phyloP scores from a whole-genome alignment of 2,888 invertebrate species.

The Rhagium mordax region DNA sequence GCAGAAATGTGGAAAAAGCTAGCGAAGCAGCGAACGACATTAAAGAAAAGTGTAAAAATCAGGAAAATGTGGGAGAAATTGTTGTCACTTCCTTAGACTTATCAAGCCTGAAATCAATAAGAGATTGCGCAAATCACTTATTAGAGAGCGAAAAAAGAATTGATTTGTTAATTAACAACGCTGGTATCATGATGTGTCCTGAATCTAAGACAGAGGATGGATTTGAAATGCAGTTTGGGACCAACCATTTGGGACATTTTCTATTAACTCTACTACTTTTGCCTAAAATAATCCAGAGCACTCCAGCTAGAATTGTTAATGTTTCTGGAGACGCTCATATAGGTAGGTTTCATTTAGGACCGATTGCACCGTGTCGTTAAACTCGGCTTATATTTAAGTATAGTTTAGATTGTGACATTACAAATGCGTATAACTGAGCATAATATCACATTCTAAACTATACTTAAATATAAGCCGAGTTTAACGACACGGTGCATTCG shows the following conservation, averaged over 20 bases:
- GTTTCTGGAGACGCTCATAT: conserved; percentile 67
- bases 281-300: conserved; percentile 72
- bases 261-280: conserved; percentile 69
- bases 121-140: conserved; percentile 67
- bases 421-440: too few relatives aligned
- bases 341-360: conserved; percentile 32
- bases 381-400: too few relatives aligned
- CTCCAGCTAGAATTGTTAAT: conserved; percentile 71
- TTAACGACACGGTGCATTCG: too few relatives aligned
- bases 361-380: too few relatives aligned
- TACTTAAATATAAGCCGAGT: too few relatives aligned
- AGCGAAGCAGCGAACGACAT: conserved; percentile 72
- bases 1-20: conserved; percentile 73
- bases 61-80: conserved; percentile 67
- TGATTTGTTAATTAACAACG: conserved; percentile 81
- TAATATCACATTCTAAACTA: too few relatives aligned
- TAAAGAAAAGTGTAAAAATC: conserved; percentile 64
- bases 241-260: conserved; percentile 74
- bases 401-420: too few relatives aligned
- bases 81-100: conserved; percentile 70
- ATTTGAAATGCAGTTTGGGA: conserved; percentile 78
- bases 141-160: conserved; percentile 72
- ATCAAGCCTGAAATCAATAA: conserved; percentile 62
- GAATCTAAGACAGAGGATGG: conserved; percentile 76
- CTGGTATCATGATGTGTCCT: conserved; percentile 80